A percentile compares a stretch with the other conserved stretches of the same genome.
Evolutionary conservation across 1,140 invertebrate species (phyloP).

Genomic region (Drosophila sturtevanti): DNA sequence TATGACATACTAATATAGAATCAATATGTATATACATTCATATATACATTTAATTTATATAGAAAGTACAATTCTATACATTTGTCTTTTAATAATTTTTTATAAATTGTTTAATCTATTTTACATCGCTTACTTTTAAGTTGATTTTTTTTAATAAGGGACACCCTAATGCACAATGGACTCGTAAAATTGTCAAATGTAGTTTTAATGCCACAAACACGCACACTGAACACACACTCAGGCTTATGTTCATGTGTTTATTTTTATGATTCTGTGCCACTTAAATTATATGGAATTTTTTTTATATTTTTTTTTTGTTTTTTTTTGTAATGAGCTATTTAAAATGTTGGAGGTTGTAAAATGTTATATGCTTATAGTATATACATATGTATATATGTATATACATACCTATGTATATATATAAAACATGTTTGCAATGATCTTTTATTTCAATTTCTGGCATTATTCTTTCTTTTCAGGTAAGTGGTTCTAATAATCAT

Average conservation of each 20-base stretch:
- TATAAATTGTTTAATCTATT: too few species aligned
- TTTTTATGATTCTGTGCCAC: constrained; percentile 63
- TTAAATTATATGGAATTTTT: constrained; percentile 53
- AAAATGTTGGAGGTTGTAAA: constrained; percentile 42
- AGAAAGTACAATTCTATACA: too few species aligned
- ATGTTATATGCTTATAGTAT: constrained; percentile 32
- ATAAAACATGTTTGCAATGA: too few species aligned
- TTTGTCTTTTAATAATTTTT: too few species aligned
- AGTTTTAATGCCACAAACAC: constrained; percentile 53
- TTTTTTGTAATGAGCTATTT: constrained; percentile 65
- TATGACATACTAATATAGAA: too few species aligned
- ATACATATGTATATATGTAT: neutral
- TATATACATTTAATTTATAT: too few species aligned
- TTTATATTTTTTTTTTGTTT: constrained; percentile 34
- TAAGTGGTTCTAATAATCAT: constrained; percentile 41
- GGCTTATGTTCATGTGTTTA: constrained; percentile 32
- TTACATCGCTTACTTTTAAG: too few species aligned
- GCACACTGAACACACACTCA: neutral
- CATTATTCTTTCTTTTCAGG: constrained; percentile 41
- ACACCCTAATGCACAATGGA: constrained; percentile 16
- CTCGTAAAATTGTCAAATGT: constrained; percentile 3
- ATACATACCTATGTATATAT: neutral
- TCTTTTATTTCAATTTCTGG: neutral
- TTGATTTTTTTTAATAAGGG: neutral
- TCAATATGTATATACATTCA: too few species aligned